These are phyloP conservation scores for Hyphantria cunea DNA, from an alignment of 1,140 invertebrate species.

Conservation along the genomic window DNA sequence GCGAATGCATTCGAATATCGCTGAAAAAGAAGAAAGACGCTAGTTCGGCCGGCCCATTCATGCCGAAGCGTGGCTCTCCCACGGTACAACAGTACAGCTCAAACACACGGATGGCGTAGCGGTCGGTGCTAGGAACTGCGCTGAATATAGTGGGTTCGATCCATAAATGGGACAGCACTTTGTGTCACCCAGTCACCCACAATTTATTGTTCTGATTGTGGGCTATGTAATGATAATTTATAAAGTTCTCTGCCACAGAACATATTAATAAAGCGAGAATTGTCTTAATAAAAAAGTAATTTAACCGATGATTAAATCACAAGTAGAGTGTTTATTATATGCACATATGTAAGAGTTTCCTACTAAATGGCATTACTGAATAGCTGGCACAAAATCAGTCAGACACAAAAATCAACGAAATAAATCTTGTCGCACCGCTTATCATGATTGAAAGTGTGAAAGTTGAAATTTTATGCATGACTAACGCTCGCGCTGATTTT, in stretches of 20 bases:
- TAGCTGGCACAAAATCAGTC: constrained; percentile 26
- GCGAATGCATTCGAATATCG: constrained; percentile 97
- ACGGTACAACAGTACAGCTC: too few relatives aligned
- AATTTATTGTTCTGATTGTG: too few relatives aligned
- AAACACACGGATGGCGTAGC: too few relatives aligned
- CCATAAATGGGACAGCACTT: too few relatives aligned
- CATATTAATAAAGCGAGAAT: too few relatives aligned
- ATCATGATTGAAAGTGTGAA: constrained; percentile 39
- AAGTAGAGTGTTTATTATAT: not conserved
- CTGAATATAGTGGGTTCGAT: too few relatives aligned
- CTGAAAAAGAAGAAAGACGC: constrained; percentile 79
- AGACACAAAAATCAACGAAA: constrained; percentile 15
- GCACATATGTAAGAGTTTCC: not conserved
- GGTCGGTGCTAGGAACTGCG: too few relatives aligned
- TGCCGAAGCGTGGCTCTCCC: too few relatives aligned
- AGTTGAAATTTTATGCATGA: constrained; percentile 30
- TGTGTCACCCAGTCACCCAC: too few relatives aligned
- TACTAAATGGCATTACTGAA: constrained; percentile 13
- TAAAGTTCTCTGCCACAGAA: too few relatives aligned
- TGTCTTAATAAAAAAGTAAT: not conserved
- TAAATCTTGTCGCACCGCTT: constrained; percentile 33
- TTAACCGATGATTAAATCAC: not conserved
- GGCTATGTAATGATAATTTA: too few relatives aligned
- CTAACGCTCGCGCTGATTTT: not conserved
- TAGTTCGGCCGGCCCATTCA: too few relatives aligned